Conservation (phyloP, 2,797 vertebrate genomes). For the Catamblyrhynchus diadema region DNA sequence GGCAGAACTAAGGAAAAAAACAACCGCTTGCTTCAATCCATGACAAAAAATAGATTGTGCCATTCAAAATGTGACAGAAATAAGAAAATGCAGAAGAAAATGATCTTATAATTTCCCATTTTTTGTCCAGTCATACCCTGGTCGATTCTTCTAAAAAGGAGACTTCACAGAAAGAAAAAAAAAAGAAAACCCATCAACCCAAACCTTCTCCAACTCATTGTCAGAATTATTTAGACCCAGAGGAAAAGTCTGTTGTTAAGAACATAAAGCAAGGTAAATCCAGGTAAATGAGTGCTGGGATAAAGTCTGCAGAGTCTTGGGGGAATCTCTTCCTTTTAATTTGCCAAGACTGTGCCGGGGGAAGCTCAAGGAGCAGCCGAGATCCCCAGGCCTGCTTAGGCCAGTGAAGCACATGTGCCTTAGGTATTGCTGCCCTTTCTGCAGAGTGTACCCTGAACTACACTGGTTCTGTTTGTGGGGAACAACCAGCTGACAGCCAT, state of each 20-base stretch:
- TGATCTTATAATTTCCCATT: background rate
- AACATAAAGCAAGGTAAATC: background rate
- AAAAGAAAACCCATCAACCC: background rate
- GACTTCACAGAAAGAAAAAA: background rate
- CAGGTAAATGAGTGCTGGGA: background rate
- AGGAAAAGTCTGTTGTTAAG: background rate
- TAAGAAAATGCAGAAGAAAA: background rate
- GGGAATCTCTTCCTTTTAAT: background rate
- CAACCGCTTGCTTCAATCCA: background rate
- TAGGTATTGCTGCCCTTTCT: background rate
- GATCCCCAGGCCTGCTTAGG: background rate
- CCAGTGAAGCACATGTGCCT: fast-evolving
- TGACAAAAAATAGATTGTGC: background rate
- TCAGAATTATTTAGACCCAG: background rate
- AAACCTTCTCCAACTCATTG: background rate
- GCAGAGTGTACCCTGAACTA: background rate
- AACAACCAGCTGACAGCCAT: background rate
- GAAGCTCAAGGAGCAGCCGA: fast-evolving
- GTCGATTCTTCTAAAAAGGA: background rate
- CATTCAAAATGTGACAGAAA: background rate
- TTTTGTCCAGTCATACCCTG: background rate
- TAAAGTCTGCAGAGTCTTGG: fast-evolving
- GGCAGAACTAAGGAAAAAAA: background rate
- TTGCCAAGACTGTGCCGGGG: fast-evolving
- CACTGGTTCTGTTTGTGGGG: background rate